Percentiles rank a stretch among this genome's conserved stretches.
phyloP scores from a whole-genome alignment of 2,888 invertebrate genomes.

The Lymantria dispar region DNA sequence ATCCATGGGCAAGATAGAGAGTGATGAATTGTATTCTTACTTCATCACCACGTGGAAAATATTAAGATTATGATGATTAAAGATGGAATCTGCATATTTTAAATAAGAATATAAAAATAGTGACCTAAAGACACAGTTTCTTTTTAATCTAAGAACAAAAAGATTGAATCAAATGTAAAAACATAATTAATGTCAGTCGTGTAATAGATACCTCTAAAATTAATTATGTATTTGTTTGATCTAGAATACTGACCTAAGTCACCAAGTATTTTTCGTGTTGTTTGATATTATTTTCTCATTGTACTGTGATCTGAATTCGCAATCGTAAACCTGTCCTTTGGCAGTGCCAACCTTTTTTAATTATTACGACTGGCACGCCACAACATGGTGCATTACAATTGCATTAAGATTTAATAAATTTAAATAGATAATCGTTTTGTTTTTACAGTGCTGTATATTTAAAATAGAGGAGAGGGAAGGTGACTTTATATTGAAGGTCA shows the following conservation, averaged over 20 bases:
- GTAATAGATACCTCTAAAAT: conserved; percentile 1
- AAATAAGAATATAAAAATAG: neutral
- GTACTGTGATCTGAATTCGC: conserved; percentile 2
- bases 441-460: neutral
- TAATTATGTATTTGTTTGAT: conserved; percentile 18
- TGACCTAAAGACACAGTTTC: neutral
- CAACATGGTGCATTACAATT: conserved; percentile 7
- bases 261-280: conserved; percentile 6
- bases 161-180: neutral
- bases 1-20: too few species aligned
- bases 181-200: conserved; percentile 3
- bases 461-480: neutral
- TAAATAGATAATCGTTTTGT: neutral
- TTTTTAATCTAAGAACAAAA: neutral
- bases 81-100: too few species aligned
- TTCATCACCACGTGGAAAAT: too few species aligned
- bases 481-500: neutral
- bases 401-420: neutral
- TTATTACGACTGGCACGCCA: conserved; percentile 6
- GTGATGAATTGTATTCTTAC: too few species aligned
- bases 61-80: too few species aligned
- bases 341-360: conserved; percentile 4
- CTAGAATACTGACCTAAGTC: conserved; percentile 28
- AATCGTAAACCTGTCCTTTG: conserved; percentile 9
- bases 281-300: conserved; percentile 13